Evolutionary conservation across 2,113 vertebrate species (phyloP).

Genomic region (Ailurus styani): DNA sequence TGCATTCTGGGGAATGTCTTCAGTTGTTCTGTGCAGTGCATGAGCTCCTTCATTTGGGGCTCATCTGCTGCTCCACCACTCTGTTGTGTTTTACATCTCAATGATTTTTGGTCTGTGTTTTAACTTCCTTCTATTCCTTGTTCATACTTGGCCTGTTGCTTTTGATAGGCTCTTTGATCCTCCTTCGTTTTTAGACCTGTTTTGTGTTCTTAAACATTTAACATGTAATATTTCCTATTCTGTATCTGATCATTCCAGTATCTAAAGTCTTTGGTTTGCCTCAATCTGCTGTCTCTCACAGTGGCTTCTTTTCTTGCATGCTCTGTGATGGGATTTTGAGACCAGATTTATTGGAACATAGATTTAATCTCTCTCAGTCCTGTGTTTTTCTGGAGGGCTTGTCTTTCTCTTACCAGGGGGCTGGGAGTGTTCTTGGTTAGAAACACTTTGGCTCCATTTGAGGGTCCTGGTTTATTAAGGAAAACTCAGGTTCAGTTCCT

Average conservation of each 20-base stretch:
- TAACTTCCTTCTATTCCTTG: neutral
- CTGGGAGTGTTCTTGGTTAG: neutral
- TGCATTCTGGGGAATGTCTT: neutral
- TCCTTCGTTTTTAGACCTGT: neutral
- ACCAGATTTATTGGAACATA: neutral
- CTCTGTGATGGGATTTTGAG: conserved; percentile 2
- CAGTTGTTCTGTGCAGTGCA: neutral
- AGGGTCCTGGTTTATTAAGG: neutral
- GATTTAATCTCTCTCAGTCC: neutral
- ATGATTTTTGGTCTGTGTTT: neutral
- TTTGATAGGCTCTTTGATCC: neutral
- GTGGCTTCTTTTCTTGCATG: neutral
- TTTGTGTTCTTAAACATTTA: conserved; percentile 2
- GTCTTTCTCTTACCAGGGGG: neutral
- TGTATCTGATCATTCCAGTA: neutral
- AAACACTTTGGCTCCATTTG: neutral
- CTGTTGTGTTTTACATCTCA: neutral
- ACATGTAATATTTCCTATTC: neutral
- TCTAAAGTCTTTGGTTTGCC: neutral
- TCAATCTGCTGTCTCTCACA: neutral
- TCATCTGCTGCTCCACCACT: neutral
- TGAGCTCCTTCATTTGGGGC: neutral
- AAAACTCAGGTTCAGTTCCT: neutral
- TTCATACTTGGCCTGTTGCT: neutral
- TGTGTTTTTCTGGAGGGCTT: neutral